Percentiles rank a stretch among this genome's conserved stretches.
Evolutionary conservation across 1,140 invertebrate species (phyloP).

Genomic region (Melitaea cinxia): DNA sequence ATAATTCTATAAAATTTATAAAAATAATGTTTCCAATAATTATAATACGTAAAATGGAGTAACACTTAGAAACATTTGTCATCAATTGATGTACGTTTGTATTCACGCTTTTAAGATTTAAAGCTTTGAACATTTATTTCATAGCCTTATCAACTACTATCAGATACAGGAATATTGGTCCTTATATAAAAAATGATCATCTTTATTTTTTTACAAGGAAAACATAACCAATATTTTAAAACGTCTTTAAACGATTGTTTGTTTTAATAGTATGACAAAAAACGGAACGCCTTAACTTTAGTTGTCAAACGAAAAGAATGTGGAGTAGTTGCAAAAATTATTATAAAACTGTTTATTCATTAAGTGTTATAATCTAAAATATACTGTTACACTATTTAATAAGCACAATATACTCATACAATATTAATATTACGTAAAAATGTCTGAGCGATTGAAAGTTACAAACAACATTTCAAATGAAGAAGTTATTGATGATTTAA

Average conservation of each 20-base stretch:
- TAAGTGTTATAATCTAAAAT: not conserved
- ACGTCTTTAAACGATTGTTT: too few relatives aligned
- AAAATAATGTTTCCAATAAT: not conserved
- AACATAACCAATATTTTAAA: too few relatives aligned
- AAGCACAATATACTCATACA: not conserved
- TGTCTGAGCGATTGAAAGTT: constrained; percentile 65
- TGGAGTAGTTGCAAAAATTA: not conserved
- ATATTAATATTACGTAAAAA: constrained; percentile 26
- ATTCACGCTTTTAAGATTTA: not conserved
- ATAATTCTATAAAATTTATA: too few relatives aligned
- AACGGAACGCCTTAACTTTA: not conserved
- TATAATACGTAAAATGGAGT: not conserved
- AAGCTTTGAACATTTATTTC: too few relatives aligned
- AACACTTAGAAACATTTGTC: not conserved
- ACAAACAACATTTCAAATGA: constrained; percentile 63
- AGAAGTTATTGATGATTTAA: constrained; percentile 73
- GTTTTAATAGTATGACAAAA: too few relatives aligned
- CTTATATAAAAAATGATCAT: too few relatives aligned
- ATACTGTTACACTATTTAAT: not conserved
- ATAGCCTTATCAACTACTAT: too few relatives aligned
- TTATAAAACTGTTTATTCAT: constrained; percentile 1
- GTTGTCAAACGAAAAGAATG: constrained; percentile 1
- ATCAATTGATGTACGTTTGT: not conserved
- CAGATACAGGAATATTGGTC: too few relatives aligned
- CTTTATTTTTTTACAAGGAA: too few relatives aligned